Evolutionary conservation across 2,888 invertebrate genomes (phyloP).

Genomic region (Lepidochrysops patricia): DNA sequence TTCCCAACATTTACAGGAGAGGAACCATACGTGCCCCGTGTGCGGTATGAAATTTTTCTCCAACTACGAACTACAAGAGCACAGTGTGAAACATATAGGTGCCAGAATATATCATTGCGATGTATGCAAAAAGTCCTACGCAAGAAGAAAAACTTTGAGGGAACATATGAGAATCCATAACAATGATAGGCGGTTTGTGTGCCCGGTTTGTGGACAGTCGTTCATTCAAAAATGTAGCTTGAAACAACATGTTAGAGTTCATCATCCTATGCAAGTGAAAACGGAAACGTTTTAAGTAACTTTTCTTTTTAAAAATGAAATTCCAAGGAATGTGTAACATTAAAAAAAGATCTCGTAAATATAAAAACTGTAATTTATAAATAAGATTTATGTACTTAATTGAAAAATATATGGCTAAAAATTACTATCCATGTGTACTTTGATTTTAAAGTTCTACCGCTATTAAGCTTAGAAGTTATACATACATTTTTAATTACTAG

Average conservation of each 20-base stretch:
- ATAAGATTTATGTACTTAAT: too few relatives aligned
- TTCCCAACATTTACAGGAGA: conserved; percentile 59
- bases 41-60: conserved; percentile 73
- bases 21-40: conserved; percentile 62
- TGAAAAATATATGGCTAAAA: too few relatives aligned
- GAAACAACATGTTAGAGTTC: conserved; percentile 60
- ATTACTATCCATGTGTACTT: too few relatives aligned
- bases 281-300: conserved; percentile 31
- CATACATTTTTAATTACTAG: too few relatives aligned
- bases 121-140: conserved; percentile 67
- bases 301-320: too few relatives aligned
- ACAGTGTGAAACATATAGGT: conserved; percentile 70
- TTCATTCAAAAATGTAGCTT: conserved; percentile 64
- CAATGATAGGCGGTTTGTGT: conserved; percentile 56
- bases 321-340: too few relatives aligned
- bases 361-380: too few relatives aligned
- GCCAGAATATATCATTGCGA: conserved; percentile 71
- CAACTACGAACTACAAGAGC: conserved; percentile 71
- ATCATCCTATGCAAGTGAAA: conserved; percentile 53
- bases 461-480: too few relatives aligned
- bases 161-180: conserved; percentile 67
- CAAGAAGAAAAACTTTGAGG: conserved; percentile 56
- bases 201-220: conserved; percentile 55
- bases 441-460: too few relatives aligned
- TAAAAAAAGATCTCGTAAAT: too few relatives aligned